These are phyloP conservation scores for Cyprinella venusta DNA, from an alignment of 2,797 vertebrate genomes.

Conservation along the genomic window DNA sequence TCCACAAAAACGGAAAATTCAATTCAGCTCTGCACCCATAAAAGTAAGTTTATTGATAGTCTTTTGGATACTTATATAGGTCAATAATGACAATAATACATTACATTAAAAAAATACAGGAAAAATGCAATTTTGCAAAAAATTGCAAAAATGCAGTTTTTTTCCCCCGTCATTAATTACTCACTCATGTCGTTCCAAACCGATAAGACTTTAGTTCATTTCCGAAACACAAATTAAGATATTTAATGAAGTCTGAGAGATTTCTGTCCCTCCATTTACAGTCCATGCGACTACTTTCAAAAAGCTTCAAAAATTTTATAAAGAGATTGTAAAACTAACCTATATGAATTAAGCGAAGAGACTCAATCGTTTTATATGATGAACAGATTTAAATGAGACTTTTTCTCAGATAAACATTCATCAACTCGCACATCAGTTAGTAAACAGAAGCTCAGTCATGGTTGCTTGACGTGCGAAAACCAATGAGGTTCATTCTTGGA, in stretches of 20 bases:
- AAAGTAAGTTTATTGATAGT: conserved; percentile 81
- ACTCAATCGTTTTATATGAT: too few relatives aligned
- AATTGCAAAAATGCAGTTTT: too few relatives aligned
- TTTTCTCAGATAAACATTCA: too few relatives aligned
- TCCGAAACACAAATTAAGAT: background rate
- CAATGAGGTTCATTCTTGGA: background rate
- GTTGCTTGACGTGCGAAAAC: background rate
- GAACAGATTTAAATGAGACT: too few relatives aligned
- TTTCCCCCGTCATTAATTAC: background rate
- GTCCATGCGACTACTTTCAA: background rate
- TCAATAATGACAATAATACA: background rate
- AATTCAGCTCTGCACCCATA: conserved; percentile 92
- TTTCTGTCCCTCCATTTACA: background rate
- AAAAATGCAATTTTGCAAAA: background rate
- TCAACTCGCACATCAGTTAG: background rate
- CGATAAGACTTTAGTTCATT: background rate
- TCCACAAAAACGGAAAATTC: conserved; percentile 90
- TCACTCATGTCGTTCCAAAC: background rate
- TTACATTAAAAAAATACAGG: background rate
- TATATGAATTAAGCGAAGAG: too few relatives aligned
- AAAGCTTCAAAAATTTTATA: too few relatives aligned
- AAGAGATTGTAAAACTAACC: too few relatives aligned
- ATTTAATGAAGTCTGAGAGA: background rate
- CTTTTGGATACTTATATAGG: background rate
- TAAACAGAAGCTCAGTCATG: background rate